Conservation (phyloP, 1,140 invertebrate genomes). For the Bombus sylvicola region DNA sequence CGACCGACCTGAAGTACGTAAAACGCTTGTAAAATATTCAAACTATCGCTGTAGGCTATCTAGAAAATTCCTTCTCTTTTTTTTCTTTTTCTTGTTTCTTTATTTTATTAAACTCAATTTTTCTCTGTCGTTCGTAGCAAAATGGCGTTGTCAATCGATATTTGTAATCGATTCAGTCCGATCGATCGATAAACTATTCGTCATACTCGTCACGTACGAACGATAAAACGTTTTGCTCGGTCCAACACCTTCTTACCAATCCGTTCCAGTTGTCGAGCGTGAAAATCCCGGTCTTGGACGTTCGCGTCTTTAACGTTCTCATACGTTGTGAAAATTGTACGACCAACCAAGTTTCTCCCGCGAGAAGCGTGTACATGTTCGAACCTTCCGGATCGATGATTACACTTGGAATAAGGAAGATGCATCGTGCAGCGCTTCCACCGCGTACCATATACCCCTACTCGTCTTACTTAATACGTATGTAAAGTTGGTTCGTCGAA, state of each 20-base stretch:
- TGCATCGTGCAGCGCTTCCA: not conserved
- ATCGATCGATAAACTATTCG: not conserved
- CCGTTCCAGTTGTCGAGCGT: not conserved
- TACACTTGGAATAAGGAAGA: not conserved
- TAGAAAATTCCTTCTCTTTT: too few species aligned
- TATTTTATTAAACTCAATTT: too few species aligned
- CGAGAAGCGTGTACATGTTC: too few species aligned
- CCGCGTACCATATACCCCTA: not conserved
- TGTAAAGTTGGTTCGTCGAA: conserved; percentile 1
- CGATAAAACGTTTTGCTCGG: not conserved
- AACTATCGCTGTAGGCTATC: too few species aligned
- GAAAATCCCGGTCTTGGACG: not conserved
- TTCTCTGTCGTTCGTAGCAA: too few species aligned
- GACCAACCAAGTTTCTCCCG: too few species aligned
- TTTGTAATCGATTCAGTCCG: too few species aligned
- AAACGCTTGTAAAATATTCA: too few species aligned
- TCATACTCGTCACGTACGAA: conserved; percentile 5
- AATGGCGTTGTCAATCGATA: too few species aligned
- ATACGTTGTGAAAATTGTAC: not conserved
- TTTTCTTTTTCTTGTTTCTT: too few species aligned
- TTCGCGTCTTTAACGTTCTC: not conserved
- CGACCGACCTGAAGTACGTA: too few species aligned
- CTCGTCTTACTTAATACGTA: not conserved
- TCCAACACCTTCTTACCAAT: not conserved
- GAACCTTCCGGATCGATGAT: not conserved